A percentile compares a stretch with the other conserved stretches of the same genome.
phyloP scores from a whole-genome alignment of 2,888 invertebrate genomes.

The Dasypogon diadema region DNA sequence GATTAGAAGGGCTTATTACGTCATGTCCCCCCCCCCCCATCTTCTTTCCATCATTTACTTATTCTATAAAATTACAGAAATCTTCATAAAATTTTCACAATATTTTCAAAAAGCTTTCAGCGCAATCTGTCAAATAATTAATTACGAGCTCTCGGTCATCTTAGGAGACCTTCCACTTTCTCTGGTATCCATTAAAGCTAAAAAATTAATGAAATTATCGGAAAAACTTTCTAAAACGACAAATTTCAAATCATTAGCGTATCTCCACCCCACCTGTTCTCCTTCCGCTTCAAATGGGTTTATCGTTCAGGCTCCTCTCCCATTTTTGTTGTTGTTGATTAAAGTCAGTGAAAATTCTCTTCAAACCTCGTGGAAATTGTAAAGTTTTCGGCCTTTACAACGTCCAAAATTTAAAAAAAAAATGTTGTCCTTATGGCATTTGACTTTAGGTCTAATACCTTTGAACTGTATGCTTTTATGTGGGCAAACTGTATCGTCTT shows the following conservation, averaged over 20 bases:
- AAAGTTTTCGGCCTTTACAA: slow-evolving; percentile 32
- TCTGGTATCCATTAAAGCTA: background rate
- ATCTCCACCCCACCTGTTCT: background rate
- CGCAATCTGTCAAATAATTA: slow-evolving; percentile 44
- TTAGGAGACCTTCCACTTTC: background rate
- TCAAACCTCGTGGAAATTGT: slow-evolving; percentile 24
- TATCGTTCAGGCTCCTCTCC: background rate
- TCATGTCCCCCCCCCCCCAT: too few species aligned
- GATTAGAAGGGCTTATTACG: too few species aligned
- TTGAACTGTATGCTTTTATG: background rate
- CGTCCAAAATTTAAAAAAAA: background rate
- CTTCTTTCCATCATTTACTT: too few species aligned
- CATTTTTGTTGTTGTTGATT: slow-evolving; percentile 26
- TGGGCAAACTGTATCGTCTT: background rate
- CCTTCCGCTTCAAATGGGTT: background rate
- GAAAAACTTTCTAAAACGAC: slow-evolving; percentile 43
- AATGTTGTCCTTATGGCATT: slow-evolving; percentile 38
- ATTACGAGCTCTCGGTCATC: slow-evolving; percentile 24
- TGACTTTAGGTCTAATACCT: background rate
- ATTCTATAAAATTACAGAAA: too few species aligned
- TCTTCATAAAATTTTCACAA: slow-evolving; percentile 42
- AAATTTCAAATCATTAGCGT: slow-evolving; percentile 43
- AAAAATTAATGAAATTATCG: slow-evolving; percentile 48
- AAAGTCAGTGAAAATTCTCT: slow-evolving; percentile 22
- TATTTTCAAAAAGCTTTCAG: slow-evolving; percentile 42